A percentile compares a stretch with the other conserved stretches of the same genome.
These are phyloP conservation scores for Capricornis sumatraensis DNA, from an alignment of 2,113 vertebrate species.

Conservation along the genomic window DNA sequence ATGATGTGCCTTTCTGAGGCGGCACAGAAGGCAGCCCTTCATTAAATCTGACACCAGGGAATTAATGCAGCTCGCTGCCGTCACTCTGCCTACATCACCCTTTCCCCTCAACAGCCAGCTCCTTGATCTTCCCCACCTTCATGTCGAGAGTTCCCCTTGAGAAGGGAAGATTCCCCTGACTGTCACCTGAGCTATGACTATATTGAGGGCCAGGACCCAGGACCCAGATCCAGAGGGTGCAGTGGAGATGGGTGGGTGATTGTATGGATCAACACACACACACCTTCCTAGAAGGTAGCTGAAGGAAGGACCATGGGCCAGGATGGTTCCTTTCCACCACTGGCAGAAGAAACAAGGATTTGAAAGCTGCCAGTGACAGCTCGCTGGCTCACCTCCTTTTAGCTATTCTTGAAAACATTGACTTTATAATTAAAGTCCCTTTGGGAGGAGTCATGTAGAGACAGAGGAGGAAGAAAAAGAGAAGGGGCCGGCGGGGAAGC, in stretches of 20 bases:
- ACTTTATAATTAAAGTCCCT: conserved; percentile 54
- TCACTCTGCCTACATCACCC: conserved; percentile 68
- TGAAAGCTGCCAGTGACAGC: conserved; percentile 12
- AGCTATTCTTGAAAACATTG: conserved; percentile 40
- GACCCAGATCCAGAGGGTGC: not conserved
- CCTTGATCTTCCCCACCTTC: conserved; percentile 71
- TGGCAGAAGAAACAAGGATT: not conserved
- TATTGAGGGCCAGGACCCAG: not conserved
- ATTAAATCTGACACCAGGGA: conserved; percentile 74
- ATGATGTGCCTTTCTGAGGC: conserved; percentile 51
- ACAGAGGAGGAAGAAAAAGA: not conserved
- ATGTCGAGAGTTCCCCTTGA: conserved; percentile 49
- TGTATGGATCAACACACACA: not conserved
- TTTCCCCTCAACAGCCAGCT: conserved; percentile 56
- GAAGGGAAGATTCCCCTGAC: conserved; percentile 23
- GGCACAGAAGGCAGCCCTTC: conserved; percentile 67
- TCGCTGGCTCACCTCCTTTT: not conserved
- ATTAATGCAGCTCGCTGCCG: conserved; percentile 68
- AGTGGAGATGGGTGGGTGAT: not conserved
- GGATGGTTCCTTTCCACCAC: not conserved
- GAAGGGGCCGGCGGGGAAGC: not conserved
- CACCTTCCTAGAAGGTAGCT: not conserved
- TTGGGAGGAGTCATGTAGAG: not conserved
- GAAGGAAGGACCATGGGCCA: not conserved
- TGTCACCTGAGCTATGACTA: conserved; percentile 50